phyloP scores from a whole-genome alignment of 2,888 invertebrate genomes.

The Drosophila buzzatii region DNA sequence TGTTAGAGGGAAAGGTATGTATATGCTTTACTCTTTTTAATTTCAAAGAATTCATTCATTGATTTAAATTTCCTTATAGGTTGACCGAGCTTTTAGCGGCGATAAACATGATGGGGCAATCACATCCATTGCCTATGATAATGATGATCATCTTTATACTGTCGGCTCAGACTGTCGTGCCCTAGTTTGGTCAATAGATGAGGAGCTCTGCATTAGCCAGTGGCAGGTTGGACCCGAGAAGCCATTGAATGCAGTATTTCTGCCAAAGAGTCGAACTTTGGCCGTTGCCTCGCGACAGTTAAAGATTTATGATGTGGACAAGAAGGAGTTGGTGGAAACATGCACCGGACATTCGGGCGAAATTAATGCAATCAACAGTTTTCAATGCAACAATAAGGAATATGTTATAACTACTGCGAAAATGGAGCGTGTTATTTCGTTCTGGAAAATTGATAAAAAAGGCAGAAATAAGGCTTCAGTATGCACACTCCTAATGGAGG shows the following conservation, averaged over 20 bases:
- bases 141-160: conserved; percentile 86
- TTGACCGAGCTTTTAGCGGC: conserved; percentile 79
- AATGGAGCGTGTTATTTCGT: conserved; percentile 83
- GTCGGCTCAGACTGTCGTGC: conserved; percentile 87
- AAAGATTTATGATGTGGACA: conserved; percentile 87
- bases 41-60: not conserved
- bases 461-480: conserved; percentile 86
- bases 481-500: conserved; percentile 89
- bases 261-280: conserved; percentile 80
- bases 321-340: conserved; percentile 87
- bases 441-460: conserved; percentile 84
- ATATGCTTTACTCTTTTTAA: not conserved
- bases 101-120: conserved; percentile 86
- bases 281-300: conserved; percentile 82
- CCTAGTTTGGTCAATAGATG: conserved; percentile 86
- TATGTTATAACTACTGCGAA: conserved; percentile 83
- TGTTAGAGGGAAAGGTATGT: conserved; percentile 82
- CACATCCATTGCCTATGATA: conserved; percentile 87
- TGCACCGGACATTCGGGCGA: conserved; percentile 89
- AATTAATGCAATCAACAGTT: conserved; percentile 86
- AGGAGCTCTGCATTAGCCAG: conserved; percentile 85
- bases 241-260: conserved; percentile 84
- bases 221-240: conserved; percentile 87
- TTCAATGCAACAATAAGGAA: conserved; percentile 68
- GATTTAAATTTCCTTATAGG: conserved; percentile 56